A percentile compares a stretch with the other conserved stretches of the same genome.
Evolutionary conservation across 2,113 vertebrate species (phyloP).

Genomic region (Buteo buteo): DNA sequence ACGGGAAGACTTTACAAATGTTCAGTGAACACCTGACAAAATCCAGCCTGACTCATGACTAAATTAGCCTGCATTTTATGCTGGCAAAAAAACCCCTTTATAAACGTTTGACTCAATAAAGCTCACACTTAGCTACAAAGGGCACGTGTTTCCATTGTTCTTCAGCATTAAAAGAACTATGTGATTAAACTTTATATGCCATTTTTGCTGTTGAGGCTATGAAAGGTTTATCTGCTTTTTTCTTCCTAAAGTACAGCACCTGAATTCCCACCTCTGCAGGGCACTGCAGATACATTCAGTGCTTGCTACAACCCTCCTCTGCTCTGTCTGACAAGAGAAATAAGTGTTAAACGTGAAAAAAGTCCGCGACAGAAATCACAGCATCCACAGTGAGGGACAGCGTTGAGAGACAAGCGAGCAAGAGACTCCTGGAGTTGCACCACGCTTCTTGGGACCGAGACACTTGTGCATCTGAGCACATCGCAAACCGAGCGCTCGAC

Average conservation of each 20-base stretch:
- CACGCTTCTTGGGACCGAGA: neutral
- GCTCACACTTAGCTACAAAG: neutral
- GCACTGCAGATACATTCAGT: neutral
- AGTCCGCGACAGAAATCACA: neutral
- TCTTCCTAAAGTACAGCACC: neutral
- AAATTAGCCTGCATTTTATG: conserved; percentile 46
- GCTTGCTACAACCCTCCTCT: neutral
- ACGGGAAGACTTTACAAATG: conserved; percentile 36
- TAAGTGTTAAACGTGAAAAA: neutral
- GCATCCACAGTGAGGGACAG: neutral
- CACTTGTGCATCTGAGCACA: rapidly evolving
- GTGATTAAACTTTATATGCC: neutral
- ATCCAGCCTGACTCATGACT: conserved; percentile 58
- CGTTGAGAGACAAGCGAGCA: rapidly evolving
- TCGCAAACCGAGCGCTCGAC: rapidly evolving
- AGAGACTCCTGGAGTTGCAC: neutral
- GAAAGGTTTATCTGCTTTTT: neutral
- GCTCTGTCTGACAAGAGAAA: neutral
- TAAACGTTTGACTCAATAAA: neutral
- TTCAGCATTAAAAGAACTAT: neutral
- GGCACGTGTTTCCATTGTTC: neutral
- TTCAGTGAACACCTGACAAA: conserved; percentile 63
- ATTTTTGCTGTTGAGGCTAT: neutral
- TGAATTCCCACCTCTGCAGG: neutral
- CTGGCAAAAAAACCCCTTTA: neutral